Conservation (phyloP, 2,113 vertebrate species). For the Catagonus wagneri region DNA sequence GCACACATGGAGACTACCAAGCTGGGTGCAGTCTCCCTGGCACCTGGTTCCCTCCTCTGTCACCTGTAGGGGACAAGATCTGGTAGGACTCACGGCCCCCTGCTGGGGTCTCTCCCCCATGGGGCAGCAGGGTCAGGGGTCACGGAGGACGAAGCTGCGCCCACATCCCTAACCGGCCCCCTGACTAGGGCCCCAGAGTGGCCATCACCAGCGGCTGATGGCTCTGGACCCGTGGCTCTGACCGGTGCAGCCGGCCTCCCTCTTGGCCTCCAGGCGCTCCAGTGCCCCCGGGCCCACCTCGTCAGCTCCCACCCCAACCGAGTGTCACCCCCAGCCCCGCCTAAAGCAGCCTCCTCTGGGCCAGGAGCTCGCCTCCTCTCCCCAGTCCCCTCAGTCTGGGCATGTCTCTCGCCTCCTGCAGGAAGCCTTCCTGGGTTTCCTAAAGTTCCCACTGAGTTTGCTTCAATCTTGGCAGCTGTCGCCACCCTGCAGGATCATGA, state of each 20-base stretch:
- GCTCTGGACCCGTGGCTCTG: not conserved
- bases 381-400: not conserved
- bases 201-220: not conserved
- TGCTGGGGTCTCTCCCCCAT: not conserved
- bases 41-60: not conserved
- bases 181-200: fast-evolving
- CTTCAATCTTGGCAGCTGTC: not conserved
- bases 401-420: not conserved
- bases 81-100: not conserved
- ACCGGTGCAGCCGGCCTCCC: not conserved
- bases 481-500: too few species aligned
- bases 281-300: not conserved
- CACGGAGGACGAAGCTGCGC: not conserved
- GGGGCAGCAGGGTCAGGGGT: not conserved
- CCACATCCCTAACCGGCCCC: not conserved
- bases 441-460: not conserved
- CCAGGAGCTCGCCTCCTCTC: not conserved
- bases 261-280: not conserved
- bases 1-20: not conserved
- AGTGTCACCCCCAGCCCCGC: too few species aligned
- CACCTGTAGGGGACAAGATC: not conserved
- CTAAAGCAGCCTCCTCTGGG: not conserved
- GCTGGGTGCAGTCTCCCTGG: not conserved
- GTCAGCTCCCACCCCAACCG: not conserved
- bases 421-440: not conserved